Evolutionary conservation across 1,140 invertebrate species (phyloP), one percentile per base, ranked within the genome.

Genomic region (Psilanteris sp.): DNA sequence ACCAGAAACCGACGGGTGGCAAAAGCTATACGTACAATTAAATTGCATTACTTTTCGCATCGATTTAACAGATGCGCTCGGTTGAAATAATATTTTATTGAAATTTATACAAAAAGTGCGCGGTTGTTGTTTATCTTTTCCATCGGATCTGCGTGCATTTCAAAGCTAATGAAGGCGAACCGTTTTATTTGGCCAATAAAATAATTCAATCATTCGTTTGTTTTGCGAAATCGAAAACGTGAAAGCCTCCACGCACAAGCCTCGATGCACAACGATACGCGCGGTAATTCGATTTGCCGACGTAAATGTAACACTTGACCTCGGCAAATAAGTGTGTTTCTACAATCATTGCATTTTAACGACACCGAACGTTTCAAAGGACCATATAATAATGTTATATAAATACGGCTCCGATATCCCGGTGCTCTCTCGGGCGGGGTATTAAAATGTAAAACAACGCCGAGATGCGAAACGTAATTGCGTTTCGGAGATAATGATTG

Each of bases 401-500:
- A 48, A 46, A 67, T 67, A 66, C 48, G 20, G 36, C 29, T 36
- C 18, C 3, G 15, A 26, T 32, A 29, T 5, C 18, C 26, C 11
- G 16, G 3, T 22, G 9, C 31, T 46, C 22, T 14, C 37, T 14
- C 22, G 4, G 29, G 6, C 13, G 32, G 27, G 27, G 15, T 36
- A 72, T 64, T 72, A 48, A 55, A 55, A 72, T 57, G 55, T 41
- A 57, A 62, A 41, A 64, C 41, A 46, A 48, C 41, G 5, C 31
- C 14, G 20, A 14, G 11, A 20, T 20, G 13, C 32, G 3, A 62
- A 34, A 32, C 8, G 27, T 62, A 73, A 73, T 73, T 66, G 54
- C 44, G 10, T 62, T 50, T 62, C 22, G 18, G 54, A 54, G 32
- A 70, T 70, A 70, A 70, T 71, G 61, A 77, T 71, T 77, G 64